Percentiles rank a stretch among this genome's conserved stretches.
Conservation (phyloP, 2,888 invertebrate genomes). For the Eledone cirrhosa region DNA sequence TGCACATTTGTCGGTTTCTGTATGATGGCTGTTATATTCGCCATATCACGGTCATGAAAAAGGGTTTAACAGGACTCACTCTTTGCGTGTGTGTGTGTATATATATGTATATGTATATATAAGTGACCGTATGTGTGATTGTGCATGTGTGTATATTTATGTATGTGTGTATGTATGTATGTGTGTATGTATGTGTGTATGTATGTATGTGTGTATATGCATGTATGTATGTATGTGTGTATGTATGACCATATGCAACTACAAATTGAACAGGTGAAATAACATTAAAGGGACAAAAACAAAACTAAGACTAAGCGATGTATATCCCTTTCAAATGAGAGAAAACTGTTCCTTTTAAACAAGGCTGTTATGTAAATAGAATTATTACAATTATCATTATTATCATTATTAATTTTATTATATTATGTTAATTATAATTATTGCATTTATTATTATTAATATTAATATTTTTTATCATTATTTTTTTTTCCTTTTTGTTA, state of each 20-base stretch:
- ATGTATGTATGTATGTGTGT: not conserved
- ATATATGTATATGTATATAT: conserved; percentile 16
- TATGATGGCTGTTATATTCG: conserved; percentile 57
- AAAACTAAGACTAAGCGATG: not conserved
- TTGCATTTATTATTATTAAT: not conserved
- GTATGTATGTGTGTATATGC: not conserved
- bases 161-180: not conserved
- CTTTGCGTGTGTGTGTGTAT: not conserved
- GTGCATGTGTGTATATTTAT: conserved; percentile 1
- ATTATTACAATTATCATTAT: not conserved
- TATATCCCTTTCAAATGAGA: not conserved
- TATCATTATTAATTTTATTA: not conserved
- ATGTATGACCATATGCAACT: not conserved
- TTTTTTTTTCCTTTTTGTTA: conserved; percentile 7
- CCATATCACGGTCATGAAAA: conserved; percentile 35
- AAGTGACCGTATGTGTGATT: too few species aligned
- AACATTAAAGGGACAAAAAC: not conserved
- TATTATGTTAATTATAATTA: not conserved
- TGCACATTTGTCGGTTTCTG: conserved; percentile 58
- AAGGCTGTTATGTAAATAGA: not conserved
- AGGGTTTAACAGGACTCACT: not conserved
- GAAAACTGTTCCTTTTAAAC: not conserved
- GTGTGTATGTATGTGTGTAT: not conserved
- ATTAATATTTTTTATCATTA: not conserved
- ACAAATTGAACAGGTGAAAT: not conserved